Percentiles rank a stretch among this genome's conserved stretches.
Conservation (phyloP, 1,140 invertebrate genomes). For the Andrena cerasifolii region DNA sequence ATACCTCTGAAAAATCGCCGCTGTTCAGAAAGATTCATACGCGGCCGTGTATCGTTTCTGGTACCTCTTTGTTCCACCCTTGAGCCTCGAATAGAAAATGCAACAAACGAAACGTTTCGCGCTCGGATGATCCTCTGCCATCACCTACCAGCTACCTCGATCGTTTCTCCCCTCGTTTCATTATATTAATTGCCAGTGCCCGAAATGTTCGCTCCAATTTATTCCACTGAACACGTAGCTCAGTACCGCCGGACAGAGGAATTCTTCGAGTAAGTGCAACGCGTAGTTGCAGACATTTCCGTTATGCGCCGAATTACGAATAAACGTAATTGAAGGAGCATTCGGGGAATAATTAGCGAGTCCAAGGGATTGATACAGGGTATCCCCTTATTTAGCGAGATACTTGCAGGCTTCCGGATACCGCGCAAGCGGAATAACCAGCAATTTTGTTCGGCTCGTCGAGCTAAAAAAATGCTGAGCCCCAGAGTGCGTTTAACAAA, state of each 20-base stretch:
- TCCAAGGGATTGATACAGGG: background rate
- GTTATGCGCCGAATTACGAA: no score
- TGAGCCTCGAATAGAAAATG: background rate
- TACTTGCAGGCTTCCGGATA: no score
- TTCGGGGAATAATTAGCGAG: background rate
- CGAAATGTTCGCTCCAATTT: background rate
- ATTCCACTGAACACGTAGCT: no score
- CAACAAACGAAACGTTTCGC: background rate
- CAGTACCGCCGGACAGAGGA: no score
- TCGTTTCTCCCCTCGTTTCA: background rate
- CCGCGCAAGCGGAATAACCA: no score
- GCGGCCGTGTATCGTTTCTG: conserved; percentile 40
- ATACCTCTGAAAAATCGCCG: conserved; percentile 62
- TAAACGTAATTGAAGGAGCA: no score
- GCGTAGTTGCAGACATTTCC: no score
- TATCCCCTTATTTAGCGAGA: background rate
- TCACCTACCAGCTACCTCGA: background rate
- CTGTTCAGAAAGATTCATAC: conserved; percentile 60
- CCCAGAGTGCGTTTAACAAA: no score
- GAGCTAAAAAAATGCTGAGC: no score
- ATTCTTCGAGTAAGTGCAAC: no score
- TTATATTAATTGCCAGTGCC: conserved; percentile 11
- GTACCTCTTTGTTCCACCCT: conserved; percentile 39
- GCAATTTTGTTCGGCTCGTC: no score
- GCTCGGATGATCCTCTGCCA: background rate